These are phyloP conservation scores for Phyllotreta striolata DNA, from an alignment of 2,888 invertebrate genomes.

Conservation along the genomic window DNA sequence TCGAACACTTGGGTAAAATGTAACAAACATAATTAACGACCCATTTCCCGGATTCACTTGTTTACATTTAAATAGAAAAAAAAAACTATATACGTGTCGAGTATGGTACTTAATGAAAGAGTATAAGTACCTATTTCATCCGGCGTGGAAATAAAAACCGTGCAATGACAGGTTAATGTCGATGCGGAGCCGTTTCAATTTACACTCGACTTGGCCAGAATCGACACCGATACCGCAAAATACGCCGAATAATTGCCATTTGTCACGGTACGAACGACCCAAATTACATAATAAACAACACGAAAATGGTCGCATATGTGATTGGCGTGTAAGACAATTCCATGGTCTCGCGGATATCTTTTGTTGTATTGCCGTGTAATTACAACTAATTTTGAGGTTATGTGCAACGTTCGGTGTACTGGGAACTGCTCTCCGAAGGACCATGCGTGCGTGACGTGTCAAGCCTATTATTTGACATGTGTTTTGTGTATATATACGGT, in stretches of 20 bases:
- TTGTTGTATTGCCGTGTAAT: slow-evolving; percentile 39
- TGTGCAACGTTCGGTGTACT: slow-evolving; percentile 36
- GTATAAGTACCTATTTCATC: background rate
- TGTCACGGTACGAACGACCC: slow-evolving; percentile 38
- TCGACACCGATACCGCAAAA: slow-evolving; percentile 32
- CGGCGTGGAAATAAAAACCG: background rate
- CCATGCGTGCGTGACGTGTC: slow-evolving; percentile 42
- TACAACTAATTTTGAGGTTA: slow-evolving; percentile 44
- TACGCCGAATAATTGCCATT: slow-evolving; percentile 31
- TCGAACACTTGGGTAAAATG: too few relatives aligned
- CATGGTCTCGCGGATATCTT: slow-evolving; percentile 41
- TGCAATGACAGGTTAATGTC: slow-evolving; percentile 16
- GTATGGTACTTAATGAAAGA: too few relatives aligned
- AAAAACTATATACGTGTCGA: too few relatives aligned
- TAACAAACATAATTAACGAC: too few relatives aligned
- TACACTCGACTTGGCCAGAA: slow-evolving; percentile 24
- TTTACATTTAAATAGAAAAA: too few relatives aligned
- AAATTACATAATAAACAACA: slow-evolving; percentile 42
- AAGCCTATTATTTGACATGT: slow-evolving; percentile 43
- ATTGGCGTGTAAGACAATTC: slow-evolving; percentile 42
- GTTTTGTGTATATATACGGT: slow-evolving; percentile 39
- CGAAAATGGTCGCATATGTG: slow-evolving; percentile 39
- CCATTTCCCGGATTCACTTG: too few relatives aligned
- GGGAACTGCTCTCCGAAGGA: slow-evolving; percentile 36
- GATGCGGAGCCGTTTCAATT: slow-evolving; percentile 9